Evolutionary conservation across 1,140 invertebrate species (phyloP).

Genomic region (Diachasmimorpha longicaudata): DNA sequence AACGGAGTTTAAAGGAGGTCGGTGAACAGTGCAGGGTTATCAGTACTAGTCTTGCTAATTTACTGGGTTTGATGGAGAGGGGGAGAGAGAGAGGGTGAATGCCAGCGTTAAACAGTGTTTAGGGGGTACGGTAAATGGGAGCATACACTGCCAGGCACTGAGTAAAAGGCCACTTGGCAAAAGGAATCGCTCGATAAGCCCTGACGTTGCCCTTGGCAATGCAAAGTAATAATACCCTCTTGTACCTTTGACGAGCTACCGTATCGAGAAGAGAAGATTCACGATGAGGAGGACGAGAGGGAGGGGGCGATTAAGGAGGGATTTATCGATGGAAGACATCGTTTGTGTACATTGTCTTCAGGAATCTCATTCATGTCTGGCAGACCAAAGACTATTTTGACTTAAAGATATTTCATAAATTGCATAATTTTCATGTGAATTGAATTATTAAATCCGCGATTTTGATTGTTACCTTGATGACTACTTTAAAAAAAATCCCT

Average conservation of each 20-base stretch:
- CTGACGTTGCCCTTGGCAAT: slow-evolving; percentile 47
- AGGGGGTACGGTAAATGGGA: background rate
- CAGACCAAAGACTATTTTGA: background rate
- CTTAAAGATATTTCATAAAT: too few relatives aligned
- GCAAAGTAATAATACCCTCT: slow-evolving; percentile 46
- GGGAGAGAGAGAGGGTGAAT: background rate
- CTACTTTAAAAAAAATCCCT: too few relatives aligned
- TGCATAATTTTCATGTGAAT: too few relatives aligned
- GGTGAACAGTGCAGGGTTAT: slow-evolving; percentile 8
- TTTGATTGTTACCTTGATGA: too few relatives aligned
- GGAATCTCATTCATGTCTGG: background rate
- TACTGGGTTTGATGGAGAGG: background rate
- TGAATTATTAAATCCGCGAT: too few relatives aligned
- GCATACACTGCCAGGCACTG: background rate
- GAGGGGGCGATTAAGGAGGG: slow-evolving; percentile 10
- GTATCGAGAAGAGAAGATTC: slow-evolving; percentile 17
- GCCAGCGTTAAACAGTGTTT: background rate
- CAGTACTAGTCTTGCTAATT: background rate
- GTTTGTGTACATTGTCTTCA: background rate
- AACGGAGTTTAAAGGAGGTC: slow-evolving; percentile 11
- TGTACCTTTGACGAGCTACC: slow-evolving; percentile 40
- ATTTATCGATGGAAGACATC: slow-evolving; percentile 16
- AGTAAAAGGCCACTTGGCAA: slow-evolving; percentile 26
- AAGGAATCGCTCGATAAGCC: slow-evolving; percentile 43
- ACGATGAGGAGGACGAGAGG: background rate